These are phyloP conservation scores for Eupithecia inturbata DNA, from an alignment of 2,888 invertebrate genomes.

Conservation along the genomic window DNA sequence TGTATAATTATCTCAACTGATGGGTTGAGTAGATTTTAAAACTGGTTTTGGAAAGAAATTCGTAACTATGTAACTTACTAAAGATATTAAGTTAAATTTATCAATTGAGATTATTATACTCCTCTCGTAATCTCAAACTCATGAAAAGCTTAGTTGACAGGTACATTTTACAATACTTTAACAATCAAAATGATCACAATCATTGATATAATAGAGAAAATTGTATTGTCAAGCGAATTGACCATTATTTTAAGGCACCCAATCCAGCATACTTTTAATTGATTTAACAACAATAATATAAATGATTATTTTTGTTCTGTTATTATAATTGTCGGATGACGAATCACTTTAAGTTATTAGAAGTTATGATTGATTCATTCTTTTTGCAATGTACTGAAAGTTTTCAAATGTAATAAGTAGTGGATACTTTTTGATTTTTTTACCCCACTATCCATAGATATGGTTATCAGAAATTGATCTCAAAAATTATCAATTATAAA, in stretches of 20 bases:
- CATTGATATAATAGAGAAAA: slow-evolving; percentile 27
- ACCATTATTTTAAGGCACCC: slow-evolving; percentile 15
- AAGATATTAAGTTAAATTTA: slow-evolving; percentile 28
- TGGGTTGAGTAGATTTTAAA: slow-evolving; percentile 12
- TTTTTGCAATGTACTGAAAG: too few relatives aligned
- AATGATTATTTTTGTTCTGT: too few relatives aligned
- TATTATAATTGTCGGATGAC: neutral
- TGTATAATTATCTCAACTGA: slow-evolving; percentile 57
- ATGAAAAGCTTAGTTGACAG: slow-evolving; percentile 40
- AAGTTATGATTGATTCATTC: too few relatives aligned
- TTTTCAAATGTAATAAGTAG: too few relatives aligned
- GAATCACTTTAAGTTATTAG: neutral
- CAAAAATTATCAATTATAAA: too few relatives aligned
- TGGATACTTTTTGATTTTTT: too few relatives aligned
- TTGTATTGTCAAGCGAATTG: slow-evolving; percentile 45
- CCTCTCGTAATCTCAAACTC: slow-evolving; percentile 44
- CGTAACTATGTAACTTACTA: neutral
- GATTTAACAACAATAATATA: too few relatives aligned
- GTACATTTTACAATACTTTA: slow-evolving; percentile 42
- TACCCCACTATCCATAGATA: too few relatives aligned
- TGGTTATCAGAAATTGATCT: neutral
- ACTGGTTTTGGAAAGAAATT: neutral
- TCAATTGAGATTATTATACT: slow-evolving; percentile 53
- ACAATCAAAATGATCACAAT: slow-evolving; percentile 39
- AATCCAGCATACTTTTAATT: too few relatives aligned